phyloP scores from a whole-genome alignment of 2,888 invertebrate genomes.

The Netelia fuscicornis region DNA sequence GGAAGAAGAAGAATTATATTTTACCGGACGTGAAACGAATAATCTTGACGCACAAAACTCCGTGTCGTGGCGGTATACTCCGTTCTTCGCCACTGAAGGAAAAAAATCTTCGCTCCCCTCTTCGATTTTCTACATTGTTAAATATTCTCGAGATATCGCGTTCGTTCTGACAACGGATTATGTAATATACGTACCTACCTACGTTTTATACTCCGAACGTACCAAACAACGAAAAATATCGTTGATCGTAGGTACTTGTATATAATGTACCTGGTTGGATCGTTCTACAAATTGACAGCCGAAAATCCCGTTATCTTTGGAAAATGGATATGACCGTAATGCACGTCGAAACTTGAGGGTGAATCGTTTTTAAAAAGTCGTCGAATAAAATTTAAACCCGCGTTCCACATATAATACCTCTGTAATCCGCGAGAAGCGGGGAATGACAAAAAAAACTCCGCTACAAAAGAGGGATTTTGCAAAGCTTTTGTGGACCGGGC shows the following conservation, averaged over 20 bases:
- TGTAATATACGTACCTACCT: no score
- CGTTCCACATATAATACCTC: conserved; percentile 9
- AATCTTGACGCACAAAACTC: conserved; percentile 39
- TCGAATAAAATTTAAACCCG: conserved; percentile 32
- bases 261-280: no score
- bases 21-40: conserved; percentile 55
- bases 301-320: not conserved
- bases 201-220: no score
- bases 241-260: no score
- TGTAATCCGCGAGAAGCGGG: conserved; percentile 42
- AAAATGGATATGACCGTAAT: not conserved
- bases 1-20: conserved; percentile 44
- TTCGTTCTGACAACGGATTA: not conserved
- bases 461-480: conserved; percentile 41
- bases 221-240: no score
- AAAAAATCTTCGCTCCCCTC: conserved; percentile 16
- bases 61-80: conserved; percentile 27
- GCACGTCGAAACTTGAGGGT: no score
- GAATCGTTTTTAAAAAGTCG: not conserved
- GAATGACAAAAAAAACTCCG: conserved; percentile 25
- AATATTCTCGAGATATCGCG: conserved; percentile 17
- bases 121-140: conserved; percentile 11
- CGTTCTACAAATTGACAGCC: no score
- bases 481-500: conserved; percentile 39
- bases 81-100: not conserved